These are phyloP conservation scores for Cosmopolites sordidus DNA, from an alignment of 2,888 invertebrate species.

Conservation along the genomic window DNA sequence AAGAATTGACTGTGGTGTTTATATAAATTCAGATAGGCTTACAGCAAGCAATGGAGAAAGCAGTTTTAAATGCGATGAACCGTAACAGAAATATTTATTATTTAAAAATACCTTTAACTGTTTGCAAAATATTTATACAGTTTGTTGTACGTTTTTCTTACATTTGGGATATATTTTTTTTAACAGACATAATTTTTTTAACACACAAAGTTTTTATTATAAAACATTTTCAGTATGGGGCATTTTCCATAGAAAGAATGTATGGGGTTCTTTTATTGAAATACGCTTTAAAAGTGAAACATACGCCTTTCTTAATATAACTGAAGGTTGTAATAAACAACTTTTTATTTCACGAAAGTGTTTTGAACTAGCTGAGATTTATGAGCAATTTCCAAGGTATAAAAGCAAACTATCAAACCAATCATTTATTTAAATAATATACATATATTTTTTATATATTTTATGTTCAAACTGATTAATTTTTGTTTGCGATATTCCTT, in stretches of 20 bases:
- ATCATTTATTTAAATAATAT: no score
- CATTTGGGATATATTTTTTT: no score
- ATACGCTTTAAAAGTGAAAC: not conserved
- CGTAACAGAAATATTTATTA: not conserved
- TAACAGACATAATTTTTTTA: no score
- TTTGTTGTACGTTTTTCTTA: not conserved
- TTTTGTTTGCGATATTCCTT: no score
- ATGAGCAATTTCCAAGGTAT: not conserved
- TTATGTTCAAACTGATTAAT: no score
- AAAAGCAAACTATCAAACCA: not conserved
- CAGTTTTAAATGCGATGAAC: not conserved
- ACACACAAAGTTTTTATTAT: no score
- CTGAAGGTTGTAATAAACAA: constrained; percentile 1
- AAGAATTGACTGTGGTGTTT: constrained; percentile 12
- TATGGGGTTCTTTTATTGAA: no score
- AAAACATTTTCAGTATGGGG: no score
- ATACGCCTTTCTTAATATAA: constrained; percentile 1
- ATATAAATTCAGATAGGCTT: constrained; percentile 8
- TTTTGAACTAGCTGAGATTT: not conserved
- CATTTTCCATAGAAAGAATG: no score
- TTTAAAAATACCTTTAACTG: not conserved
- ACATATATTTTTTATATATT: no score
- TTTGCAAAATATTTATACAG: constrained; percentile 2
- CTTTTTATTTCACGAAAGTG: not conserved
- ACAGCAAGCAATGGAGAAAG: not conserved